A percentile compares a stretch with the other conserved stretches of the same genome.
Conservation (phyloP, 2,113 vertebrate species). For the Grammomys dolichurus region DNA sequence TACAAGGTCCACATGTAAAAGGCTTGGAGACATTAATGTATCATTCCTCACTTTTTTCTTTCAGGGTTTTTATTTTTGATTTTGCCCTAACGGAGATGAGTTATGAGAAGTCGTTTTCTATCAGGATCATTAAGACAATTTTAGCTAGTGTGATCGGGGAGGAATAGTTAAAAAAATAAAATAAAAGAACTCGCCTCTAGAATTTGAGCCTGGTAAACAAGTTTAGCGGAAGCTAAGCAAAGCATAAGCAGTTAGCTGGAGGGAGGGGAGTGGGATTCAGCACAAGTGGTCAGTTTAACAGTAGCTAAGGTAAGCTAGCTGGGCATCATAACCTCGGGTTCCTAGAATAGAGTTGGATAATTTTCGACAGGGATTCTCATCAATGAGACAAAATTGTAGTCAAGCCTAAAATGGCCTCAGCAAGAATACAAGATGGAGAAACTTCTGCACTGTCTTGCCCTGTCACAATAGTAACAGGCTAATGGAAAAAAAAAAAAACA, state of each 20-base stretch:
- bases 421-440: neutral
- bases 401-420: neutral
- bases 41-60: too few species aligned
- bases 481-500: too few species aligned
- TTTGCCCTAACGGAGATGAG: neutral
- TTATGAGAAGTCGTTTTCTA: neutral
- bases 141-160: neutral
- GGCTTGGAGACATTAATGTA: neutral
- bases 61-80: neutral
- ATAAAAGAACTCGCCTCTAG: neutral
- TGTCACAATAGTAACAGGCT: neutral
- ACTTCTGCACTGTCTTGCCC: neutral
- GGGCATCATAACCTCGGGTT: neutral
- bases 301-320: neutral
- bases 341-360: neutral
- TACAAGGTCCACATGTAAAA: rapidly evolving
- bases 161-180: neutral
- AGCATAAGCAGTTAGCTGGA: neutral
- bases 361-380: neutral
- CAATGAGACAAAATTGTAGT: neutral
- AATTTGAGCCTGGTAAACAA: neutral
- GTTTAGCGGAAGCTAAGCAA: neutral
- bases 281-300: neutral
- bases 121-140: neutral
- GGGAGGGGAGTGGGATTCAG: neutral